A percentile compares a stretch with the other conserved stretches of the same genome.
These are phyloP conservation scores for Dreissena rostriformis DNA, from an alignment of 1,140 invertebrate species.

Conservation along the genomic window DNA sequence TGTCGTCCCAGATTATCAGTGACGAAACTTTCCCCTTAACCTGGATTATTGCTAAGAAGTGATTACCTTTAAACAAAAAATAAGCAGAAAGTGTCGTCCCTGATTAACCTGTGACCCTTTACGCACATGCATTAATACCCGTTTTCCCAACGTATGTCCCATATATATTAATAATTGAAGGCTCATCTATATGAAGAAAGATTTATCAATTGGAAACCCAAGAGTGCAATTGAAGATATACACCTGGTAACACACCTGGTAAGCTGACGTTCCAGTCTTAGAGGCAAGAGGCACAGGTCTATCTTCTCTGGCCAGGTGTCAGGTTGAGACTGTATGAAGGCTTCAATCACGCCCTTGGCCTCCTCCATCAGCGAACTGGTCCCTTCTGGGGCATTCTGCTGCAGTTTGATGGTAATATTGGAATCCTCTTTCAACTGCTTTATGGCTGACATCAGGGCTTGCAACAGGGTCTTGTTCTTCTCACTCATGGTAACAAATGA, in stretches of 20 bases:
- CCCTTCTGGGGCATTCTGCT: neutral
- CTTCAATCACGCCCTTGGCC: conserved; percentile 17
- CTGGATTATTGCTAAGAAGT: too few relatives aligned
- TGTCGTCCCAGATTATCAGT: too few relatives aligned
- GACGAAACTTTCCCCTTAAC: too few relatives aligned
- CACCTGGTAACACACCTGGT: neutral
- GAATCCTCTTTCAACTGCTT: conserved; percentile 16
- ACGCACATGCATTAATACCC: too few relatives aligned
- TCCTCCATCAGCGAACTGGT: neutral
- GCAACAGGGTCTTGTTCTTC: neutral
- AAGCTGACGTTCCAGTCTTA: conserved; percentile 29
- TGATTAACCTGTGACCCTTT: too few relatives aligned
- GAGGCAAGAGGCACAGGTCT: conserved; percentile 26
- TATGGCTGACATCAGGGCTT: neutral
- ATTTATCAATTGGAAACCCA: too few relatives aligned
- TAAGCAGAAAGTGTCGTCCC: too few relatives aligned
- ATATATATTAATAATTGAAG: too few relatives aligned
- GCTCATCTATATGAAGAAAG: too few relatives aligned
- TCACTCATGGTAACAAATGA: neutral
- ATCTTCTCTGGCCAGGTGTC: conserved; percentile 35
- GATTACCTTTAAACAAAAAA: too few relatives aligned
- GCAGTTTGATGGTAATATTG: neutral
- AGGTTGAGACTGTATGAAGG: conserved; percentile 29
- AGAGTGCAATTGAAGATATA: neutral
- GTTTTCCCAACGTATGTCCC: too few relatives aligned